Conservation (phyloP, 2,888 invertebrate species). For the Orthosia incerta region DNA sequence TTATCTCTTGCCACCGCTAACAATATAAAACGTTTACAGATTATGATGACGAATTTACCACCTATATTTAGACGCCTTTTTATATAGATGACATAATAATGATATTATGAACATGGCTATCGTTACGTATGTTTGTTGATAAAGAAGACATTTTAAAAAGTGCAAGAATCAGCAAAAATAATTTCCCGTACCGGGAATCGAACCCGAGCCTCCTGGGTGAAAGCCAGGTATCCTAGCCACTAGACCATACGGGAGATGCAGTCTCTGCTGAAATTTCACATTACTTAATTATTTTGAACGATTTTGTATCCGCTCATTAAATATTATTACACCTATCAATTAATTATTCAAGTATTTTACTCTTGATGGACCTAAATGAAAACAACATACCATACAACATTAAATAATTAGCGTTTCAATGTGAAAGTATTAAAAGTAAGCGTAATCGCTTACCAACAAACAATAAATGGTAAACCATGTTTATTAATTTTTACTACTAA, state of each 20-base stretch:
- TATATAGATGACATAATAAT: constrained; percentile 39
- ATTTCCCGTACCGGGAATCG: constrained; percentile 93
- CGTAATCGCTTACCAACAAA: not conserved
- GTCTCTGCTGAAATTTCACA: accelerated
- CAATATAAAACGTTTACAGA: constrained; percentile 39
- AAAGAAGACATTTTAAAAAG: not conserved
- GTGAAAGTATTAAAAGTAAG: constrained; percentile 24
- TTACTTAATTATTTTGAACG: not conserved
- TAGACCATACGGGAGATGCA: constrained; percentile 91
- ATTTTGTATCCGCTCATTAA: not conserved
- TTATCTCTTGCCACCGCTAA: constrained; percentile 15
- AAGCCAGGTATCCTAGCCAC: constrained; percentile 94
- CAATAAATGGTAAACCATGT: constrained; percentile 12
- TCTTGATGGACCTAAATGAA: constrained; percentile 19
- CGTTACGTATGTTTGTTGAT: not conserved
- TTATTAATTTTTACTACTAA: constrained; percentile 36
- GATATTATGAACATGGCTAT: constrained; percentile 1
- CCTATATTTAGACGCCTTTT: constrained; percentile 24
- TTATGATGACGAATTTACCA: constrained; percentile 28
- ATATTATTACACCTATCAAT: not conserved
- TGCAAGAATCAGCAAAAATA: constrained; percentile 19
- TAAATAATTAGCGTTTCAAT: constrained; percentile 21
- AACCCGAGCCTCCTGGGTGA: constrained; percentile 94
- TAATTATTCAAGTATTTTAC: not conserved
- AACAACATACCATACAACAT: constrained; percentile 11